These are phyloP conservation scores for Branchinecta sandiegonensis DNA, from an alignment of 2,888 invertebrate species.

Conservation along the genomic window DNA sequence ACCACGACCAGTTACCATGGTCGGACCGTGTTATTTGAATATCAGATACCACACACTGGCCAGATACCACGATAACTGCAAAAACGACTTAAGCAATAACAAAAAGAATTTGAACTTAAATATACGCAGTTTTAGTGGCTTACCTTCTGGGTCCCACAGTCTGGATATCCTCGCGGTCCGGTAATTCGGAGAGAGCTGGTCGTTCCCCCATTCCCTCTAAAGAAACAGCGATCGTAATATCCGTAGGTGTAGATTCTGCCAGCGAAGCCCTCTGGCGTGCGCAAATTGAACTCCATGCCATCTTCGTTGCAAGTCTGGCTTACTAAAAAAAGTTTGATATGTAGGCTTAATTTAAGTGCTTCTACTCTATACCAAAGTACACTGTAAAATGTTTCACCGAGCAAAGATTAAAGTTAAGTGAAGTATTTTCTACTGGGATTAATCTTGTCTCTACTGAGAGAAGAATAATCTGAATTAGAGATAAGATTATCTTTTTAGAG, in stretches of 20 bases:
- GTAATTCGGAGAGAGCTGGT: slow-evolving; percentile 68
- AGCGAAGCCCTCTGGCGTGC: slow-evolving; percentile 73
- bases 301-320: slow-evolving; percentile 83
- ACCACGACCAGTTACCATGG: too few species aligned
- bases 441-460: too few species aligned
- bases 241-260: slow-evolving; percentile 84
- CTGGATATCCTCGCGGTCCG: slow-evolving; percentile 80
- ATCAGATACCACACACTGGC: too few species aligned
- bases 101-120: too few species aligned
- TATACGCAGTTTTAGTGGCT: slow-evolving; percentile 24
- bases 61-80: too few species aligned
- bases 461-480: too few species aligned
- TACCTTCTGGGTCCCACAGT: slow-evolving; percentile 77
- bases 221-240: slow-evolving; percentile 77
- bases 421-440: too few species aligned
- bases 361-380: neutral
- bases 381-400: too few species aligned
- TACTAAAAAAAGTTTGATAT: slow-evolving; percentile 41
- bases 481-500: too few species aligned
- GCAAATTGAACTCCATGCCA: slow-evolving; percentile 80
- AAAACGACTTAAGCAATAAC: too few species aligned
- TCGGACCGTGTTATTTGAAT: too few species aligned
- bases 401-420: too few species aligned
- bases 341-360: slow-evolving; percentile 17
- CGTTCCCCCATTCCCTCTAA: slow-evolving; percentile 74